Conservation (phyloP, 2,113 vertebrate genomes). For the Egretta garzetta region DNA sequence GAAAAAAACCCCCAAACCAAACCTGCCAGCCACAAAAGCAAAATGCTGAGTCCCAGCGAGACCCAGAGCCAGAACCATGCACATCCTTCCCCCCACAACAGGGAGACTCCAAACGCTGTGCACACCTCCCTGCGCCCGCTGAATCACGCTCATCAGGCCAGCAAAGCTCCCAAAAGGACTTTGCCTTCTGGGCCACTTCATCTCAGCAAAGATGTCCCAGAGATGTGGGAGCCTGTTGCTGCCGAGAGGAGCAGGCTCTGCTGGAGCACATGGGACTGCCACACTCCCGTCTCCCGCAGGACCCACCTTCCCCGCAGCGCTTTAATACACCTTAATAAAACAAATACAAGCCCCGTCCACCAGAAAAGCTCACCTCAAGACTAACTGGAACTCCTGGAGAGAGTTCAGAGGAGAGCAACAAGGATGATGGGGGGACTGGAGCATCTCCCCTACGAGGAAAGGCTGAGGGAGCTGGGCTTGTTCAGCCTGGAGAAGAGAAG, state of each 20-base stretch:
- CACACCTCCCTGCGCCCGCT: neutral
- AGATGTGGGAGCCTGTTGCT: rapidly evolving
- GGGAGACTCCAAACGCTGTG: neutral
- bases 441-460: too few species aligned
- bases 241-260: neutral
- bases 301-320: neutral
- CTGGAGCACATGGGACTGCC: rapidly evolving
- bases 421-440: too few species aligned
- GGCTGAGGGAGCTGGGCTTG: too few species aligned
- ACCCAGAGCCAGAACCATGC: neutral
- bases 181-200: neutral
- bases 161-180: neutral
- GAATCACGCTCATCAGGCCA: neutral
- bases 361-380: neutral
- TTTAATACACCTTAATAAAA: neutral
- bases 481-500: too few species aligned
- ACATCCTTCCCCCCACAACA: neutral
- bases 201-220: rapidly evolving
- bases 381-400: too few species aligned
- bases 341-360: rapidly evolving
- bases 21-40: neutral
- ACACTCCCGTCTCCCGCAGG: rapidly evolving
- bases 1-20: neutral
- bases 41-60: neutral
- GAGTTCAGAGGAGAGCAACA: too few species aligned